Conservation (phyloP, 2,888 invertebrate species). For the Cancer borealis region DNA sequence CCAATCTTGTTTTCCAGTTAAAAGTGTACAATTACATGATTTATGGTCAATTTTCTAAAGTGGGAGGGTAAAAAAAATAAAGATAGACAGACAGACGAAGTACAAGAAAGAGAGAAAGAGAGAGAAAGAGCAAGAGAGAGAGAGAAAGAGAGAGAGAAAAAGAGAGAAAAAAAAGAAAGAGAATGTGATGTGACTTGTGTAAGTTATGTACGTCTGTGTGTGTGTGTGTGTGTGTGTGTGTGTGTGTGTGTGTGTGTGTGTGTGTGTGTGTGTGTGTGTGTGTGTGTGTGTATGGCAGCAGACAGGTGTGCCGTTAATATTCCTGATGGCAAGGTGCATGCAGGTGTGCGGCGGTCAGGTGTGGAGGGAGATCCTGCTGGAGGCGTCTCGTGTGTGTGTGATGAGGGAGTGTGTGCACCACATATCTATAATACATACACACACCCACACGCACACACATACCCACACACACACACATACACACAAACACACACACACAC, state of each 20-base stretch:
- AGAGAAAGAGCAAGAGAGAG: slow-evolving; percentile 8
- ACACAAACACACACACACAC: slow-evolving; percentile 6
- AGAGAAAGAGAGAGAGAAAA: not conserved
- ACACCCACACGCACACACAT: slow-evolving; percentile 32
- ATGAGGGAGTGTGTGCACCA: not conserved
- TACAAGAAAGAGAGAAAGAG: not conserved
- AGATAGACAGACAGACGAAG: not conserved
- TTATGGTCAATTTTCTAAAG: not conserved
- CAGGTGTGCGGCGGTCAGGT: not conserved
- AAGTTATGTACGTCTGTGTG: not conserved
- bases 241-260: slow-evolving; percentile 48
- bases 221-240: slow-evolving; percentile 32
- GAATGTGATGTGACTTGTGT: not conserved
- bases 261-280: slow-evolving; percentile 36
- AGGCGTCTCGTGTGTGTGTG: not conserved
- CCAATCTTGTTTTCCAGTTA: not conserved
- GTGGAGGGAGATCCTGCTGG: not conserved
- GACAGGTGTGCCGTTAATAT: not conserved
- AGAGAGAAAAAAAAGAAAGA: not conserved
- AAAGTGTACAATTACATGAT: not conserved
- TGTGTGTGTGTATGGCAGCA: not conserved
- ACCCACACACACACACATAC: not conserved
- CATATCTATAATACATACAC: not conserved
- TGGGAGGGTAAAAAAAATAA: not conserved
- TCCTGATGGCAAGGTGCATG: not conserved